Evolutionary conservation across 2,797 vertebrate species (phyloP), one percentile per base, ranked within the genome.

Genomic region (Sebastes cheni): DNA sequence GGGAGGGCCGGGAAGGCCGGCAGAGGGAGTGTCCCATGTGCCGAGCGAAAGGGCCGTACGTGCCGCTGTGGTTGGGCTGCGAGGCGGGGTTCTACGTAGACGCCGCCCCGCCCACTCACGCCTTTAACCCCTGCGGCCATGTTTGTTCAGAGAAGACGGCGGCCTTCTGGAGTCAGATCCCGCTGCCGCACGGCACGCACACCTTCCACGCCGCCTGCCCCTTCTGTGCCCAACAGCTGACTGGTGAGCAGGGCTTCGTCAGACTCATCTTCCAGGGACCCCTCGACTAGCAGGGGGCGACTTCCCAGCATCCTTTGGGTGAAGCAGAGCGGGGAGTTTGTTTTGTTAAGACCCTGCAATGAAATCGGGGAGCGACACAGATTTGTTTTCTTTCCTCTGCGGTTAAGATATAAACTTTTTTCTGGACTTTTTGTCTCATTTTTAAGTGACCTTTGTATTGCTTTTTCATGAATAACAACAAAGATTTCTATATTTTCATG

Each of bases 191-290:
- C 0, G 98, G 98, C 92, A 99, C 98, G 6, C 98, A 99, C 91
- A 99, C 98, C 90, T 99, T 99, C 80, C 98, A 99, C 4, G 98
- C 98, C 39, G 97, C 98, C 86, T 99, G 98, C 77, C 98, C 98
- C 1, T 99, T 99, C 95, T 99, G 98, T 0, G 98, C 97, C 7
- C 97, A 98, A 89, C 98, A 99, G 95, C 96, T 99, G 92, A 96
- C 91, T 72, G 97, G 97, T 13, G 98, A 99, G 94, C 97, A 97
- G 87, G 97, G 97, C 85, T 99, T 94, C 91, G 96, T 99, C 93
- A 97, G 98, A 97, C 98, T 99, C 89, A 99, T 99, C 95, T 99
- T 99, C 95, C 98, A 99, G 94, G 98, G 98, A 83, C 99, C 98
- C 72, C 96, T 99, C 30, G 98, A 99, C 95, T 99, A 42, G 39